Percentiles rank a stretch among this genome's conserved stretches.
These are phyloP conservation scores for Diadumene lineata DNA, from an alignment of 92 coral and sea anemone species.

Conservation along the genomic window DNA sequence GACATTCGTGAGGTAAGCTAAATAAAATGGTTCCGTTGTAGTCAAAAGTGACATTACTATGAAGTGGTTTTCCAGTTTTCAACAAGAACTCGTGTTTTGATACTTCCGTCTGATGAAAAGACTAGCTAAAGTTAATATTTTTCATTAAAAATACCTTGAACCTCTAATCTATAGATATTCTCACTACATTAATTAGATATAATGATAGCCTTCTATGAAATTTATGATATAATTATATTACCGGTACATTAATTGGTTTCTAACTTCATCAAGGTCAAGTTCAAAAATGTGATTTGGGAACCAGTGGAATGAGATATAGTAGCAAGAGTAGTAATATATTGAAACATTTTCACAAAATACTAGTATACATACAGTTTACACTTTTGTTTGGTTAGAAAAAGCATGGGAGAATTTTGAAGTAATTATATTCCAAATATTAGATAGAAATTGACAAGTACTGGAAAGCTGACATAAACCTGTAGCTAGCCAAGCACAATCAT, in stretches of 20 bases:
- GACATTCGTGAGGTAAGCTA: conserved; percentile 30
- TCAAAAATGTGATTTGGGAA: neutral
- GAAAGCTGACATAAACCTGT: no score
- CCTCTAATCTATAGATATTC: neutral
- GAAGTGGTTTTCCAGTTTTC: neutral
- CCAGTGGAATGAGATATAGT: no score
- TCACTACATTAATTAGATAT: neutral
- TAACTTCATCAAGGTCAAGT: neutral
- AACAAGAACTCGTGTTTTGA: neutral
- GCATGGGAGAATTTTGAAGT: no score
- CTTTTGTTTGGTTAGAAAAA: no score
- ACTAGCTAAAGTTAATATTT: no score
- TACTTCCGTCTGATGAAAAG: neutral
- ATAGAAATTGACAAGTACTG: no score
- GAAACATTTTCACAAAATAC: no score
- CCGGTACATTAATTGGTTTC: neutral
- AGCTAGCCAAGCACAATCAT: no score
- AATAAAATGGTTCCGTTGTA: neutral
- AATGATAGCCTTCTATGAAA: neutral
- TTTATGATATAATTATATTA: no score
- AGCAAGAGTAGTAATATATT: no score
- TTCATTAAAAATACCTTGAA: neutral
- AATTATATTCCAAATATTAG: no score
- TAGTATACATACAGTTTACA: neutral
- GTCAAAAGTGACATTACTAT: neutral